Conservation (phyloP, 1,140 invertebrate genomes). For the Rhyacophila brunnea region DNA sequence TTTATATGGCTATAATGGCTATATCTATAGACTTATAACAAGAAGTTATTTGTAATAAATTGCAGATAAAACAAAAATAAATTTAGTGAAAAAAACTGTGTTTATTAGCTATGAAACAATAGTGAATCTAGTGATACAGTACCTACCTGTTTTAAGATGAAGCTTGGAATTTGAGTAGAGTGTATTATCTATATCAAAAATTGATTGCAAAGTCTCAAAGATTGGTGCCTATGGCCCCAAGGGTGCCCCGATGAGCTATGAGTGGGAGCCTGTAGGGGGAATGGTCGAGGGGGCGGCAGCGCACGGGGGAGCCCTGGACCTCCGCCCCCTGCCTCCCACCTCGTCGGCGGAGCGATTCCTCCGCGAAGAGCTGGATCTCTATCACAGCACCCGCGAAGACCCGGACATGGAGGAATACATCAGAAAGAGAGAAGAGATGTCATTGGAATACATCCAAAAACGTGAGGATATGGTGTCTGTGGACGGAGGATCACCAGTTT, state of each 20-base stretch:
- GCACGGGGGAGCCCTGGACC: conserved; percentile 24
- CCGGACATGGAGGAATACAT: conserved; percentile 30
- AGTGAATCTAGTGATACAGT: too few relatives aligned
- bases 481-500: conserved; percentile 22
- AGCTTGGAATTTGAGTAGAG: too few relatives aligned
- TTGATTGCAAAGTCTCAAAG: too few relatives aligned
- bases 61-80: too few relatives aligned
- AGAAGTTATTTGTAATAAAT: too few relatives aligned
- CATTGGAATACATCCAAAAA: conserved; percentile 28
- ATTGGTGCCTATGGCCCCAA: not conserved
- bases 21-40: too few relatives aligned
- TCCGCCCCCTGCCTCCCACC: conserved; percentile 20
- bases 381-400: conserved; percentile 14
- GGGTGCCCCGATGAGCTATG: conserved; percentile 21
- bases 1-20: too few relatives aligned
- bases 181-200: too few relatives aligned
- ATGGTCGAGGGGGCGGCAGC: conserved; percentile 1
- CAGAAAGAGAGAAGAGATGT: conserved; percentile 23
- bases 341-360: conserved; percentile 8
- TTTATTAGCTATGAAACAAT: too few relatives aligned
- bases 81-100: too few relatives aligned
- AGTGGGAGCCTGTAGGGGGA: conserved; percentile 9
- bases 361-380: conserved; percentile 18
- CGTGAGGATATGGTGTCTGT: conserved; percentile 24
- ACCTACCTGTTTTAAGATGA: too few relatives aligned